phyloP scores from a whole-genome alignment of 2,113 vertebrate genomes.

The Stegostoma tigrinum region DNA sequence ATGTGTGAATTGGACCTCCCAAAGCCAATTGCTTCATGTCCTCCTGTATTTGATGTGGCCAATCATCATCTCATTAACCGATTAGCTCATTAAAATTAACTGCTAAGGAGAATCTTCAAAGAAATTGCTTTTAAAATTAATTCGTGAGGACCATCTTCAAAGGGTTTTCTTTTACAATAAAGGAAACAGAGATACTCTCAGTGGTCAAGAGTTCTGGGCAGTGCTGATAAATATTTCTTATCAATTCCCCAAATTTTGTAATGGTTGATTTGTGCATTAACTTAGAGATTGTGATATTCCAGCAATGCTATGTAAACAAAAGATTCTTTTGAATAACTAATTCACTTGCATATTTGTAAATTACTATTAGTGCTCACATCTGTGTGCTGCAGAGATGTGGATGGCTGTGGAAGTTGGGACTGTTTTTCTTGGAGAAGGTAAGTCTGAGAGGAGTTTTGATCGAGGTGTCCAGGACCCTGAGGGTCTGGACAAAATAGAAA shows the following conservation, averaged over 20 bases:
- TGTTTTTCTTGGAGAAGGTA: not conserved
- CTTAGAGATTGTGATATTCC: not conserved
- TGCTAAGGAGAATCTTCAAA: not conserved
- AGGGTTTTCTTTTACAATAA: not conserved
- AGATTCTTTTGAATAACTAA: not conserved
- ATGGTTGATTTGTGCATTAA: not conserved
- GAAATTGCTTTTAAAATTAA: conserved; percentile 23
- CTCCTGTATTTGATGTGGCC: conserved; percentile 19
- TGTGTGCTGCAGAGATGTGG: no score
- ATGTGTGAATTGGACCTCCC: not conserved
- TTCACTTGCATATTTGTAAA: not conserved
- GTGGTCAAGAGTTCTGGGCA: not conserved
- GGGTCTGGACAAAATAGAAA: no score
- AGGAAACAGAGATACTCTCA: not conserved
- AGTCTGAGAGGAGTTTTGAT: not conserved
- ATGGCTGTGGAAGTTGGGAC: not conserved
- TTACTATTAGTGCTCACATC: not conserved
- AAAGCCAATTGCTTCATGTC: not conserved
- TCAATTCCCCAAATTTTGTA: not conserved
- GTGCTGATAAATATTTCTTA: not conserved
- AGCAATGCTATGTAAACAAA: not conserved
- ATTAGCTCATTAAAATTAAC: conserved; percentile 27
- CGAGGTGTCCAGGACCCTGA: not conserved
- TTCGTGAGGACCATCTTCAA: not conserved
- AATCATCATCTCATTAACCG: conserved; percentile 9